These are phyloP conservation scores for Plutomurus gul DNA, from an alignment of 1,140 invertebrate species.

Conservation along the genomic window DNA sequence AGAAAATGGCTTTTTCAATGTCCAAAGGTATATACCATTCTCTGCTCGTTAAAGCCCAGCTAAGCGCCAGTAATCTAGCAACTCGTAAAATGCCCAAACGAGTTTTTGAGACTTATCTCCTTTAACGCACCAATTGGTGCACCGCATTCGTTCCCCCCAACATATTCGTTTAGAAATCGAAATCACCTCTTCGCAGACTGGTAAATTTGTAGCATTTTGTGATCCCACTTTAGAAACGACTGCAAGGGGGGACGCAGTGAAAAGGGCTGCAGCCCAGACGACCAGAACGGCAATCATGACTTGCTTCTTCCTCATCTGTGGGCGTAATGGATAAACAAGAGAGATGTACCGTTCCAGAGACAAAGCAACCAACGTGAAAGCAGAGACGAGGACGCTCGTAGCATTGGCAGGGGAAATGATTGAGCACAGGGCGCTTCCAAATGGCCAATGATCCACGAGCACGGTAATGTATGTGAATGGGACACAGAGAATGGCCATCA, in stretches of 20 bases:
- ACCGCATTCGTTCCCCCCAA: no score
- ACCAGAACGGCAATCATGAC: slow-evolving; percentile 71
- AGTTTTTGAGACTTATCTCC: no score
- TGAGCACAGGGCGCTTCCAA: slow-evolving; percentile 74
- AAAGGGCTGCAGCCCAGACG: slow-evolving; percentile 78
- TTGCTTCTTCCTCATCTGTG: slow-evolving; percentile 72
- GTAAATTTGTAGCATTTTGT: neutral
- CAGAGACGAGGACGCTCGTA: slow-evolving; percentile 59
- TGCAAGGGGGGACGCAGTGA: slow-evolving; percentile 78
- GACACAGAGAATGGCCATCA: slow-evolving; percentile 82
- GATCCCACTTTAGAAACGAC: slow-evolving; percentile 62
- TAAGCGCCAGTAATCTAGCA: no score
- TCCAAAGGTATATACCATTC: no score
- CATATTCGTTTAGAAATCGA: no score
- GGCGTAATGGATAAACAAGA: slow-evolving; percentile 81
- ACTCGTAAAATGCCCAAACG: no score
- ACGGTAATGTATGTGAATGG: slow-evolving; percentile 79
- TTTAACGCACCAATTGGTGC: no score
- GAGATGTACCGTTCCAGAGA: slow-evolving; percentile 82
- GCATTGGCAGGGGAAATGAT: slow-evolving; percentile 79
- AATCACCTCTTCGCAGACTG: slow-evolving; percentile 5
- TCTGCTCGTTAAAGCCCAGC: no score
- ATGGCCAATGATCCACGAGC: slow-evolving; percentile 79
- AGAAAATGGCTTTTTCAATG: no score
- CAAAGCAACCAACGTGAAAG: slow-evolving; percentile 82